Evolutionary conservation across 2,797 vertebrate species (phyloP).

Genomic region (Iguana delicatissima): DNA sequence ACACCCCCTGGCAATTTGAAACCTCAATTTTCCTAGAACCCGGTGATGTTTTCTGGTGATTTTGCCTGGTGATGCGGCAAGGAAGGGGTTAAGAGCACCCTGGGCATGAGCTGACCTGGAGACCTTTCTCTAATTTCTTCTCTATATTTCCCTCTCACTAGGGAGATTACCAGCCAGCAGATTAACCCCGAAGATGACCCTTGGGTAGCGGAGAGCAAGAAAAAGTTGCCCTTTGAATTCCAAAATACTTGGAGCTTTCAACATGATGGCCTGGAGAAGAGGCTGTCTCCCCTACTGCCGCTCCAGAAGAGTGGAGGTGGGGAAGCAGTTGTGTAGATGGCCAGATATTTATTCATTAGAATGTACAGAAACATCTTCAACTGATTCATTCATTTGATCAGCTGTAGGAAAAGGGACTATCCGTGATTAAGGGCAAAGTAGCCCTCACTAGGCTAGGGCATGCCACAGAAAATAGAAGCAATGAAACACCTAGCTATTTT

Average conservation of each 20-base stretch:
- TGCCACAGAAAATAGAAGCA: not conserved
- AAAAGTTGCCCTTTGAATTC: slow-evolving; percentile 44
- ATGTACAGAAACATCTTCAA: not conserved
- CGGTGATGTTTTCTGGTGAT: too few relatives aligned
- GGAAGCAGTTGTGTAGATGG: not conserved
- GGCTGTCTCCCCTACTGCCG: too few relatives aligned
- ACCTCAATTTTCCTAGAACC: too few relatives aligned
- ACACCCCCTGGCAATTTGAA: not conserved
- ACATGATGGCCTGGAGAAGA: too few relatives aligned
- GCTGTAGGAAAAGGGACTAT: not conserved
- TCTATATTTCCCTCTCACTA: slow-evolving; percentile 47
- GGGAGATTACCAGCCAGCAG: slow-evolving; percentile 61
- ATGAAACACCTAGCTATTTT: not conserved
- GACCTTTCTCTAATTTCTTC: slow-evolving; percentile 56
- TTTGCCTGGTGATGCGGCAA: not conserved
- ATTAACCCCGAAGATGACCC: slow-evolving; percentile 56
- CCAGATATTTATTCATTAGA: not conserved
- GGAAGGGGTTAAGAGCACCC: slow-evolving; percentile 66
- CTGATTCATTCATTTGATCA: too few relatives aligned
- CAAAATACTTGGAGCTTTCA: not conserved
- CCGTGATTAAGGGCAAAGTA: not conserved
- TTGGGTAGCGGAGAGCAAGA: not conserved
- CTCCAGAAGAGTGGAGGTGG: too few relatives aligned
- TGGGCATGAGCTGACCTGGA: slow-evolving; percentile 63
- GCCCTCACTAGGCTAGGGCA: too few relatives aligned